Conservation (phyloP, 2,888 invertebrate species). For the Callyntrura guangdongensis region DNA sequence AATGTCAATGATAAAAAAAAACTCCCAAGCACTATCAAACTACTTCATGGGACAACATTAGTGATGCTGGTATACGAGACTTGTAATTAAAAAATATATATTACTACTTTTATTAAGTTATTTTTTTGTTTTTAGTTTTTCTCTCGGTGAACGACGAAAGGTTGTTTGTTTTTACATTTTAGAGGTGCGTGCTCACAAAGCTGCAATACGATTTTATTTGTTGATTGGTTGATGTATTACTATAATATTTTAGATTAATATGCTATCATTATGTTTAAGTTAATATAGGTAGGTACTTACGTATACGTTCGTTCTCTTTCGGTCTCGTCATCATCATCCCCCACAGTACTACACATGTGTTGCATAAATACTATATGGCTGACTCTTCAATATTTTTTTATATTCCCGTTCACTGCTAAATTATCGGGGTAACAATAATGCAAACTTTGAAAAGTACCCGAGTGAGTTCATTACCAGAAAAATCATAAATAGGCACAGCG, state of each 20-base stretch:
- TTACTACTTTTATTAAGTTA: slow-evolving; percentile 48
- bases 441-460: not conserved
- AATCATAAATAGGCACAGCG: not conserved
- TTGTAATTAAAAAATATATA: slow-evolving; percentile 66
- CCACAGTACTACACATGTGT: not conserved
- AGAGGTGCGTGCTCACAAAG: slow-evolving; percentile 31
- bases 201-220: slow-evolving; percentile 34
- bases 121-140: slow-evolving; percentile 51
- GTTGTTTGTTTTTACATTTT: slow-evolving; percentile 28
- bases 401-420: not conserved
- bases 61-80: slow-evolving; percentile 79
- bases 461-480: slow-evolving; percentile 63
- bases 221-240: slow-evolving; percentile 1
- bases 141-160: not conserved
- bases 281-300: not conserved
- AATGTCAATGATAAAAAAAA: slow-evolving; percentile 35
- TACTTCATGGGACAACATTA: slow-evolving; percentile 72
- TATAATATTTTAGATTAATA: not conserved
- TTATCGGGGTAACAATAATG: slow-evolving; percentile 17
- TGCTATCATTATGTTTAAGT: not conserved
- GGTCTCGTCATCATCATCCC: slow-evolving; percentile 24
- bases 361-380: not conserved
- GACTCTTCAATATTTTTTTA: not conserved
- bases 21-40: slow-evolving; percentile 6
- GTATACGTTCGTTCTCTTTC: not conserved